Base-by-base conservation (phyloP, 2,888 invertebrate genomes). In the Caenorhabditis plicata region DNA sequence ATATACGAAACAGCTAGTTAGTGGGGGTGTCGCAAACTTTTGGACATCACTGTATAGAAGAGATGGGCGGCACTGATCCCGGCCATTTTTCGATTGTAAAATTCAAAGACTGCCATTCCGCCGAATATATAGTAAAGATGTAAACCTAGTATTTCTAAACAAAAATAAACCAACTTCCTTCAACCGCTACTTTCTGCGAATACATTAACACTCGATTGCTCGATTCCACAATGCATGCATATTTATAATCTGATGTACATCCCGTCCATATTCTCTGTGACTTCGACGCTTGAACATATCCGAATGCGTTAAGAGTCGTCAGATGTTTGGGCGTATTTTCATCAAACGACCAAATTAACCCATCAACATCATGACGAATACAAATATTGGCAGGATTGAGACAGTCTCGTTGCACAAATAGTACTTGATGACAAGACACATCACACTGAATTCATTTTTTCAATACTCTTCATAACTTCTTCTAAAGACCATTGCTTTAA, bases 211-310 rank as follows among this genome's bases (percentile, higher is more conserved):
- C 56, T 20, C 69, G 68, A 38, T 73, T 66, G 26, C 31, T 65
- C 7, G 51, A 22, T 35, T 75, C 71, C 15, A 68, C 51, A 19
- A 75, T 62, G 4, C 53, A 48, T 8, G 70, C 71, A 39, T 70
- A 71, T 7, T 55, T 36, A 31, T 48, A 41, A 50, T 65, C 48
- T 15, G 71, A 69, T 13, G 69, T 49, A 47, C 57, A 57, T 27
- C 63, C 65, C 2, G 68, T 50, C 64, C 64, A 68, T 4, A 55
- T 9, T 27, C 58, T 42, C 2, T 22, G 32, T 4, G 49, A 43
- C 38, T 68, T 68, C 31, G 68, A 68, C 2, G 52, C 70, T 48
- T 72, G 72, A 35, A 73, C 63, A 29, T 68, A 73, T 25, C 71
- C 73, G 39, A 73, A 73, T 0, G 72, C 72, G 19, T 68, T 46